A percentile compares a stretch with the other conserved stretches of the same genome.
These are phyloP conservation scores for Euura saliciscinereae DNA, from an alignment of 1,140 invertebrate genomes.

Conservation along the genomic window DNA sequence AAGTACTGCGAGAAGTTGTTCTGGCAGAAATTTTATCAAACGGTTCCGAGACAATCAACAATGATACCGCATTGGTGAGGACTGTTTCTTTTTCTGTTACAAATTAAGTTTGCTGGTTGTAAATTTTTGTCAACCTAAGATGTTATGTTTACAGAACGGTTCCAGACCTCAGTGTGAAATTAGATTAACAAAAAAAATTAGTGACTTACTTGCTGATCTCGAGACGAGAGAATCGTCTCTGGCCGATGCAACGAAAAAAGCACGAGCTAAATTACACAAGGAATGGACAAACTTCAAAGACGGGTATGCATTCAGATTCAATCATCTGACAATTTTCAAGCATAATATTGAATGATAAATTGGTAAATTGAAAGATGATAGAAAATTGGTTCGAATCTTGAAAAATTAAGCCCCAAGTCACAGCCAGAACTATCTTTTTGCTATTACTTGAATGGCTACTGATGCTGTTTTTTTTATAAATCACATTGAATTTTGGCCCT, in stretches of 20 bases:
- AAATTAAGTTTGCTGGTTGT: not conserved
- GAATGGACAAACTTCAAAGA: slow-evolving; percentile 42
- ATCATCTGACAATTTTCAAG: no score
- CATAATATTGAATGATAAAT: no score
- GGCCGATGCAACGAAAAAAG: slow-evolving; percentile 39
- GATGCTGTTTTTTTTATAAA: no score
- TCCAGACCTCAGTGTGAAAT: slow-evolving; percentile 38
- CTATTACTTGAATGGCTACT: no score
- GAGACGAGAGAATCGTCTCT: slow-evolving; percentile 38
- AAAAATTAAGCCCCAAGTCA: no score
- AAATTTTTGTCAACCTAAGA: no score
- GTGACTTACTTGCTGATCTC: slow-evolving; percentile 35
- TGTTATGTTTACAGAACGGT: slow-evolving; percentile 29
- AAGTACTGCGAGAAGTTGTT: slow-evolving; percentile 42
- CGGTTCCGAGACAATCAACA: slow-evolving; percentile 10
- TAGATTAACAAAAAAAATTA: slow-evolving; percentile 39
- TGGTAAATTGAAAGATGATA: no score
- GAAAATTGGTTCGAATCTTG: no score
- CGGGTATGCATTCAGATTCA: no score
- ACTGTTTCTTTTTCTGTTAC: no score
- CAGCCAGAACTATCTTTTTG: no score
- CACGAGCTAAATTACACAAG: slow-evolving; percentile 43
- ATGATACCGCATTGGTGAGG: slow-evolving; percentile 9
- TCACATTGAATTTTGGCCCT: no score
- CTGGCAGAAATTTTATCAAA: slow-evolving; percentile 12